Evolutionary conservation across 2,113 vertebrate genomes (phyloP), one percentile per base, ranked within the genome.

Genomic region (Narcine bancroftii): DNA sequence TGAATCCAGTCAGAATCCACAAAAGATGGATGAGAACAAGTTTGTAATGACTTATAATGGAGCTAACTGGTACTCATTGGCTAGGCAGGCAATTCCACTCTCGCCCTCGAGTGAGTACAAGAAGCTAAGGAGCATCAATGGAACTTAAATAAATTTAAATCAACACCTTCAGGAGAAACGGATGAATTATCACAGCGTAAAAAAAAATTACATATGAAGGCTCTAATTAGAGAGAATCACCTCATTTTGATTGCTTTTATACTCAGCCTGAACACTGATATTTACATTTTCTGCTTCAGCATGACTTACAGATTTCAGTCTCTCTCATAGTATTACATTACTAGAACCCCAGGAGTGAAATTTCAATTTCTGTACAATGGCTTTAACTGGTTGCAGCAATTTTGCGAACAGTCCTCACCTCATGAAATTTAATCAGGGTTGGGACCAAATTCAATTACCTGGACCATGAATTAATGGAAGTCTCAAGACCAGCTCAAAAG

Each of bases 381-480:
- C 87, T 66, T 63, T 39, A 91, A 69, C 63, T 45, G 24, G 21
- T 91, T 63, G 29, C 11, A 69, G 66, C 63, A 66, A 91, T 91
- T 69, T 91, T 91, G 63, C 87, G 45, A 65, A 69, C 63, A 66
- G 63, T 39, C 60, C 63, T 91, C 63, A 69, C 87, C 24, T 66
- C 63, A 65, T 91, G 63, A 91, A 91, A 66, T 91, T 69, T 91
- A 65, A 91, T 91, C 87, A 69, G 87, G 63, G 45, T 91, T 91
- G 87, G 63, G 60, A 91, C 60, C 63, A 91, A 66, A 91, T 45
- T 91, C 63, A 65, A 66, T 66, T 91, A 91, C 63, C 39, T 91
- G 56, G 36, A 66, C 24, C 63, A 91, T 91, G 21, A 91, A 69
- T 91, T 91, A 65, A 69, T 91, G 60, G 87, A 56, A 91, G 69